phyloP scores from a whole-genome alignment of 2,797 vertebrate species.

The Dromococcyx pavoninus region DNA sequence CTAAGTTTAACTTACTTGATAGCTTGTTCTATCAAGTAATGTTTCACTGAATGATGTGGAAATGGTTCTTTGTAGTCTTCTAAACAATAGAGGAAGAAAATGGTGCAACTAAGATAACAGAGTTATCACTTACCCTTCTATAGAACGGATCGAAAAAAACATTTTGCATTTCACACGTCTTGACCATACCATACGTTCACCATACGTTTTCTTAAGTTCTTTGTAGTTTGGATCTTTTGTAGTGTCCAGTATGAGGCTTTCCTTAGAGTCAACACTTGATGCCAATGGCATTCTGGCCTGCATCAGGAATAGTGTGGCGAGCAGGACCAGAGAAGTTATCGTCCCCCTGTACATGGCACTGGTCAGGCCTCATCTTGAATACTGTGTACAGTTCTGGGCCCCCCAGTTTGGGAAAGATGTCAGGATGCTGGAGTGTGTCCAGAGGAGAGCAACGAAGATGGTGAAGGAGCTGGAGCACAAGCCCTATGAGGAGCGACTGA shows the following conservation, averaged over 20 bases:
- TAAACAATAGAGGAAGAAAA: neutral
- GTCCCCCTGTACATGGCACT: no score
- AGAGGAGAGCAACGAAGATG: no score
- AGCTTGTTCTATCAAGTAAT: neutral
- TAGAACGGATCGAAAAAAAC: neutral
- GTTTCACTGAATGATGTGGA: neutral
- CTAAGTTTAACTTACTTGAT: neutral
- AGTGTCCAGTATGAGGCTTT: neutral
- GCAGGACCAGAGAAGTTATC: no score
- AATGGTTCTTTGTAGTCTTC: neutral
- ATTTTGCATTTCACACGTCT: neutral
- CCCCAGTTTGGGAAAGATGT: no score
- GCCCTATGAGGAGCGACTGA: no score
- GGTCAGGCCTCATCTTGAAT: no score
- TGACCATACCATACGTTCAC: neutral
- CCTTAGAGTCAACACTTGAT: neutral
- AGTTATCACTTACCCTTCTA: rapidly evolving
- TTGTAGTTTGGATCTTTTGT: neutral
- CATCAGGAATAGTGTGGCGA: no score
- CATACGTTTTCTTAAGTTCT: neutral
- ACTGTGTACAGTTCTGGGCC: no score
- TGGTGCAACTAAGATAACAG: neutral
- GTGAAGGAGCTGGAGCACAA: no score
- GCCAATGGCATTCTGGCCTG: no score
- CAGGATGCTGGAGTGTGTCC: no score